Evolutionary conservation across 2,888 invertebrate genomes (phyloP), one percentile per base, ranked within the genome.

Genomic region (Phortica okadai): DNA sequence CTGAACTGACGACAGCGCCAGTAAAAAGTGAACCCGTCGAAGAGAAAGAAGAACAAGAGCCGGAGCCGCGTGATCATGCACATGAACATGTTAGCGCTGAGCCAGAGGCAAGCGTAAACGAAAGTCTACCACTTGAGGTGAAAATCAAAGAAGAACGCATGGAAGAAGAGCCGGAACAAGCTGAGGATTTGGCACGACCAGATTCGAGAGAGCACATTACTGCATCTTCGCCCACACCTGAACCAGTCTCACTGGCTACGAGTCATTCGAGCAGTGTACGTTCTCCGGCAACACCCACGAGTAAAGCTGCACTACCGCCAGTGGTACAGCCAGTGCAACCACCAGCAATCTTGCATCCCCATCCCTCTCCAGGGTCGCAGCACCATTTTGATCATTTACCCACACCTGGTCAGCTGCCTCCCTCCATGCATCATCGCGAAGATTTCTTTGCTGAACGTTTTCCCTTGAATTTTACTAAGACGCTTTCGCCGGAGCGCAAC

Each of bases 361-460:
- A 93, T 83, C 92, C 93, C 83, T 93, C 90, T 89, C 92, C 90
- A 14, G 88, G 93, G 89, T 92, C 93, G 85, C 89, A 86, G 2
- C 81, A 84, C 73, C 89, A 91, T 66, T 83, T 90, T 33, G 90
- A 90, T 62, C 88, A 91, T 50, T 81, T 90, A 44, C 89, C 91
- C 42, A 90, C 90, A 0, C 90, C 91, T 0, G 90, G 90, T 0
- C 91, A 88, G 50, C 79, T 91, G 78, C 89, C 90, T 6, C 90
- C 91, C 0, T 85, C 89, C 1, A 87, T 91, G 78, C 86, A 88
- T 1, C 89, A 89, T 25, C 90, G 91, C 10, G 90, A 91, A 5
- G 90, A 91, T 66, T 90, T 89, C 78, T 90, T 89, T 14, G 84
- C 87, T 0, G 91, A 90, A 64, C 89, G 91, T 1, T 90, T 90